phyloP scores from a whole-genome alignment of 2,797 vertebrate genomes.

The Epinephelus coioides region DNA sequence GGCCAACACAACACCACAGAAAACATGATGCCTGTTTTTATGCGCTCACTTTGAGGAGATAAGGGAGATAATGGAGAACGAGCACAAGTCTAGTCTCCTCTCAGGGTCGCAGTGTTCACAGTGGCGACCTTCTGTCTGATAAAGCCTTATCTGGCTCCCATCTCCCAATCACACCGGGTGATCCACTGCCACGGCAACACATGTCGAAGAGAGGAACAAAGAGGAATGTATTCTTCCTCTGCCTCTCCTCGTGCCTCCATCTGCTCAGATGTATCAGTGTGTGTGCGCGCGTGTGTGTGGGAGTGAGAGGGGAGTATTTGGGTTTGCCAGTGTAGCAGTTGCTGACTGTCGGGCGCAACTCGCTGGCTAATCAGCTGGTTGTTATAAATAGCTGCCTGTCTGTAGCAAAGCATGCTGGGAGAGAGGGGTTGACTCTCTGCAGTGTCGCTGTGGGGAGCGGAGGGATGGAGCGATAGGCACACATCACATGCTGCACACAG shows the following conservation, averaged over 20 bases:
- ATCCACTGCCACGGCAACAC: constrained; percentile 61
- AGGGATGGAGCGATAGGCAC: constrained; percentile 61
- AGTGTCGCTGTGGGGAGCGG: constrained; percentile 70
- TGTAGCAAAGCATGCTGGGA: constrained; percentile 83
- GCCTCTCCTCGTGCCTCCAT: constrained; percentile 39
- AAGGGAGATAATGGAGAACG: constrained; percentile 48
- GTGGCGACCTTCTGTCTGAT: constrained; percentile 68
- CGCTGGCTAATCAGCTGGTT: constrained; percentile 83
- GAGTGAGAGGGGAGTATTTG: constrained; percentile 61
- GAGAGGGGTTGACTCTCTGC: constrained; percentile 75
- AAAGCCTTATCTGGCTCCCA: constrained; percentile 67
- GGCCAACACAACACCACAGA: constrained; percentile 63
- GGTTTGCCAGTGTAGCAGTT: constrained; percentile 70
- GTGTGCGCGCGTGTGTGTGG: constrained; percentile 50
- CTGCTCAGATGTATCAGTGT: constrained; percentile 42
- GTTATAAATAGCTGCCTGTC: constrained; percentile 87
- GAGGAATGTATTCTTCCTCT: constrained; percentile 46
- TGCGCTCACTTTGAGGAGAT: constrained; percentile 44
- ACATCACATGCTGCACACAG: constrained; percentile 49
- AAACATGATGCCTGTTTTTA: constrained; percentile 62
- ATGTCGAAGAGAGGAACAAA: constrained; percentile 59
- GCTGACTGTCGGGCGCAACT: constrained; percentile 78
- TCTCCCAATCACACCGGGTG: constrained; percentile 59
- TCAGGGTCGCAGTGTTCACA: constrained; percentile 56
- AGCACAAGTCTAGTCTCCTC: constrained; percentile 39